Conservation (phyloP, 2,113 vertebrate species). For the Cricetomys ansorgei region DNA sequence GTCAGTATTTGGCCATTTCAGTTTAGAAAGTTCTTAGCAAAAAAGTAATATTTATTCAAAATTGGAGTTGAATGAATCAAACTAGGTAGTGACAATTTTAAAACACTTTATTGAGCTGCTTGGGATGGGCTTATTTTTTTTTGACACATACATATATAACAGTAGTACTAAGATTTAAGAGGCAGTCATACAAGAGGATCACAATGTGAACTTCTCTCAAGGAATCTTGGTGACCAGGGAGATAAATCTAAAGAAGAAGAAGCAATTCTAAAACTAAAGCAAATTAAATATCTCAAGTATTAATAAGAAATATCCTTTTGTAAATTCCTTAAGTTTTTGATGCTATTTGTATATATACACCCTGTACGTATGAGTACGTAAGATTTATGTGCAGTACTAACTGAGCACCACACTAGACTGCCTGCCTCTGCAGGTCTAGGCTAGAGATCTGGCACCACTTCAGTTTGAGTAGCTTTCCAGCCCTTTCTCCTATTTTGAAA, state of each 20-base stretch:
- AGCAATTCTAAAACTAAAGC: not conserved
- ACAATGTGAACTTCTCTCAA: constrained; percentile 23
- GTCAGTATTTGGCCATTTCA: not conserved
- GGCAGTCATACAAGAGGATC: not conserved
- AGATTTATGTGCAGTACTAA: not conserved
- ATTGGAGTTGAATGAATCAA: not conserved
- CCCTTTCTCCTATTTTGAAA: constrained; percentile 17
- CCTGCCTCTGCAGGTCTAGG: not conserved
- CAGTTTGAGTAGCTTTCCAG: not conserved
- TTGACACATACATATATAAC: not conserved
- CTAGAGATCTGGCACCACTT: not conserved
- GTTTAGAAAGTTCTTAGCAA: constrained; percentile 46
- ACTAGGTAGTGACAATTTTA: not conserved
- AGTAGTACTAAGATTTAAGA: not conserved
- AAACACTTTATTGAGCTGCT: not conserved
- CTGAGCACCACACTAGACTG: not conserved
- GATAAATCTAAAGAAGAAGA: constrained; percentile 37
- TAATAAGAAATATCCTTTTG: constrained; percentile 14
- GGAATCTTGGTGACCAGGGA: not conserved
- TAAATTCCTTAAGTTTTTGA: not conserved
- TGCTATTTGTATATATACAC: constrained; percentile 6
- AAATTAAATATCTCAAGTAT: constrained; percentile 39
- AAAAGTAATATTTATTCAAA: constrained; percentile 43
- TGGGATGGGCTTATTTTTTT: not conserved
- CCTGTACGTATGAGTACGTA: not conserved